Conservation (phyloP, 2,797 vertebrate species). For the Cryptoprocta ferox region DNA sequence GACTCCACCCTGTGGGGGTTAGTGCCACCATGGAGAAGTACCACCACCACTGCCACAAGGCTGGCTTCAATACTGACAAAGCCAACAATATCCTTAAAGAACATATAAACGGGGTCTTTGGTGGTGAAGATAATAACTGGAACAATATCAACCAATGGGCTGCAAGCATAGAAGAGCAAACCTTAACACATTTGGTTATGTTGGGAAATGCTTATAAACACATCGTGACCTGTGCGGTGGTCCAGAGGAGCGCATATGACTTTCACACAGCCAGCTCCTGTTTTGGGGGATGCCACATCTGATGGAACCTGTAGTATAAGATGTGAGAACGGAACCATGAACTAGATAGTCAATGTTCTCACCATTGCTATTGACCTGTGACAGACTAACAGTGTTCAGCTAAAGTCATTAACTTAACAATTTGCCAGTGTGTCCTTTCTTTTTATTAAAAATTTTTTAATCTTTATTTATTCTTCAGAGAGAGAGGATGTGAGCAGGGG, state of each 20-base stretch:
- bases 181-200: conserved; percentile 94
- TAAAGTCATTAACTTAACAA: conserved; percentile 84
- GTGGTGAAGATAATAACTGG: conserved; percentile 94
- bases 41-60: too few relatives aligned
- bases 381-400: conserved; percentile 74
- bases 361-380: conserved; percentile 94
- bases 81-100: too few relatives aligned
- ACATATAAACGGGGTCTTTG: conserved; percentile 87
- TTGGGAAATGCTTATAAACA: conserved; percentile 95
- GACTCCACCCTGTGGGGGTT: too few relatives aligned
- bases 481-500: too few relatives aligned
- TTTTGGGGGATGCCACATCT: conserved; percentile 94
- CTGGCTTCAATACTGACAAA: too few relatives aligned
- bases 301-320: conserved; percentile 96
- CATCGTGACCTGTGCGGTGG: conserved; percentile 96
- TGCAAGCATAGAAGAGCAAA: conserved; percentile 94
- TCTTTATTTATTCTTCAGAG: too few relatives aligned
- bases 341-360: conserved; percentile 96
- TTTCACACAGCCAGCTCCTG: conserved; percentile 98
- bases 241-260: conserved; percentile 97
- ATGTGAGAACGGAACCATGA: conserved; percentile 98
- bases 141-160: conserved; percentile 97
- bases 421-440: not conserved
- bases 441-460: too few relatives aligned
- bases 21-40: too few relatives aligned